Evolutionary conservation across 2,797 vertebrate genomes (phyloP), one percentile per base, ranked within the genome.

Genomic region (Limnodromus scolopaceus): DNA sequence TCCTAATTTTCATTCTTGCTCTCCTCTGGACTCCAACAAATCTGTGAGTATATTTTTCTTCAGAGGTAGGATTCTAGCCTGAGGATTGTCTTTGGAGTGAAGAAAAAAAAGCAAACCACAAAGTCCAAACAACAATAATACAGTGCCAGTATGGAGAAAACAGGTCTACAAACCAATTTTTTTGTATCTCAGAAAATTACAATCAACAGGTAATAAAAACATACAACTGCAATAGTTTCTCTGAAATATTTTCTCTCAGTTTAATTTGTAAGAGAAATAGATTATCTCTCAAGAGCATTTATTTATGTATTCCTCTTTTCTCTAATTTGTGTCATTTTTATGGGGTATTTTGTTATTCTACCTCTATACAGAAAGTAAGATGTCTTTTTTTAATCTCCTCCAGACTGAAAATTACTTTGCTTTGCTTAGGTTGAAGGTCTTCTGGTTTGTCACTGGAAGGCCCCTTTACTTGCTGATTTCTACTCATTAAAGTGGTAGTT

Each of bases 401-500:
- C 60, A 92, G 53, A 75, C 30, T 16, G 57, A 94, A 93, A 92
- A 96, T 89, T 94, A 93, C 95, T 97, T 94, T 89, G 76, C 87
- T 92, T 90, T 91, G 57, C 92, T 93, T 93, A 88, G 91, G 72
- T 80, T 97, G 93, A 94, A 92, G 85, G 94, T 94, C 95, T 87
- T 93, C 96, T 97, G 96, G 92, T 96, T 97, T 97, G 97, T 97
- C 97, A 98, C 97, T 95, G 96, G 95, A 96, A 94, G 96, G 97
- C 97, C 98, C 96, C 98, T 98, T 98, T 98, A 98, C 98, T 98
- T 98, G 98, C 98, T 98, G 98, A 98, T 98, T 98, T 98, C 98
- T 96, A 97, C 98, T 99, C 98, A 98, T 99, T 99, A 99, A 98
- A 98, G 98, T 98, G 96, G 97, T 96, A 89, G 98, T 98, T 98